Conservation (phyloP, 2,888 invertebrate species). For the Hemicrepidius hirtus region DNA sequence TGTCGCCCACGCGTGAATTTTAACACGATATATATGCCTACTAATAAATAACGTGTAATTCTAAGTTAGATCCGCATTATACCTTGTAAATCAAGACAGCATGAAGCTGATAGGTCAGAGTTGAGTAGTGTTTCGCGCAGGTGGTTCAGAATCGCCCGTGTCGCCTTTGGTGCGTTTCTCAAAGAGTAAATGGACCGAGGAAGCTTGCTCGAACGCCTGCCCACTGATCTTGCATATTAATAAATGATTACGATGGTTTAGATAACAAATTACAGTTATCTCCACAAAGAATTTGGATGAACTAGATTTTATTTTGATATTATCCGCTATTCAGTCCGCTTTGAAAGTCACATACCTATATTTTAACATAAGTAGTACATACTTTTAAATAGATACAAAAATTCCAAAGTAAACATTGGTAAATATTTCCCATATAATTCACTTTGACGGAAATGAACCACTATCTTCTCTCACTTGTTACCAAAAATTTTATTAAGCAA, state of each 20-base stretch:
- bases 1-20: conserved; percentile 42
- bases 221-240: conserved; percentile 49
- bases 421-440: conserved; percentile 6
- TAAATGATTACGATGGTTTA: conserved; percentile 48
- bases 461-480: no score
- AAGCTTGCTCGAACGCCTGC: conserved; percentile 51
- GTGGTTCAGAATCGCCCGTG: conserved; percentile 47
- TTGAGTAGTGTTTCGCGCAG: conserved; percentile 57
- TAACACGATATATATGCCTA: conserved; percentile 48
- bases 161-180: conserved; percentile 52
- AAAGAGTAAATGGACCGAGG: conserved; percentile 56
- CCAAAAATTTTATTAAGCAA: no score
- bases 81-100: conserved; percentile 56
- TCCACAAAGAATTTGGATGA: conserved; percentile 41
- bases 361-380: conserved; percentile 11
- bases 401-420: neutral
- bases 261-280: conserved; percentile 48
- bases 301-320: conserved; percentile 36
- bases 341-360: conserved; percentile 22
- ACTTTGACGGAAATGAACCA: conserved; percentile 1
- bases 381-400: neutral
- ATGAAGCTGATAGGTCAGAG: conserved; percentile 58
- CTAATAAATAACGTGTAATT: conserved; percentile 55
- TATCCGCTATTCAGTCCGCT: conserved; percentile 21
- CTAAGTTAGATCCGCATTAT: conserved; percentile 56